Evolutionary conservation across 2,888 invertebrate species (phyloP).

Genomic region (Electrophaes corylata): DNA sequence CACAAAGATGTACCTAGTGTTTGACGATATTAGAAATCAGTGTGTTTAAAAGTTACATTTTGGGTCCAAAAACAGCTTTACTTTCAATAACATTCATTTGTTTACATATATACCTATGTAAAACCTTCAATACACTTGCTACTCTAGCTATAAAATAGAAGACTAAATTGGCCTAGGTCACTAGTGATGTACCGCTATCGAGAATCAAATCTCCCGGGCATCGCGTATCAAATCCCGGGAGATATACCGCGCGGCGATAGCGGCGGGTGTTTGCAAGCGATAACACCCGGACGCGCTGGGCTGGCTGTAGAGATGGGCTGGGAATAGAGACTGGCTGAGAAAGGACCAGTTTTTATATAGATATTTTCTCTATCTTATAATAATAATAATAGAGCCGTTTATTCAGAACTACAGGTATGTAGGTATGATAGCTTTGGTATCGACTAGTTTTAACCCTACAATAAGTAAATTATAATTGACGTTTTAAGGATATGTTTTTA

Average conservation of each 20-base stretch:
- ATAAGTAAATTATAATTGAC: too few species aligned
- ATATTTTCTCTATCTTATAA: neutral
- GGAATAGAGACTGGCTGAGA: constrained; percentile 21
- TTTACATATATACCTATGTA: too few species aligned
- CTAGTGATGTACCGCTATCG: constrained; percentile 37
- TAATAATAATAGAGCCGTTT: too few species aligned
- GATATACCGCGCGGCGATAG: constrained; percentile 20
- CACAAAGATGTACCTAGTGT: too few species aligned
- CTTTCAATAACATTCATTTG: too few species aligned
- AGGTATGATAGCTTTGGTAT: too few species aligned
- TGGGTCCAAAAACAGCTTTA: too few species aligned
- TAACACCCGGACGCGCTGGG: constrained; percentile 49
- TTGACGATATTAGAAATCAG: too few species aligned
- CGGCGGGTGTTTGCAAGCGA: constrained; percentile 61
- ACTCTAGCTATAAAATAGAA: neutral
- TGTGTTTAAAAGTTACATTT: too few species aligned
- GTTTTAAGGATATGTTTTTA: too few species aligned
- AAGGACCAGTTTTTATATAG: neutral
- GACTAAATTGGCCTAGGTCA: constrained; percentile 16
- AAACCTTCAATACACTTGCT: neutral
- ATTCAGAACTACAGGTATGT: too few species aligned
- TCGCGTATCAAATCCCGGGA: constrained; percentile 21
- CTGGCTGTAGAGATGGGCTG: constrained; percentile 28
- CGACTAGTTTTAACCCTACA: too few species aligned
- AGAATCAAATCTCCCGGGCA: constrained; percentile 33